Evolutionary conservation across 2,797 vertebrate species (phyloP), one percentile per base, ranked within the genome.

Genomic region (Neomorphus geoffroyi): DNA sequence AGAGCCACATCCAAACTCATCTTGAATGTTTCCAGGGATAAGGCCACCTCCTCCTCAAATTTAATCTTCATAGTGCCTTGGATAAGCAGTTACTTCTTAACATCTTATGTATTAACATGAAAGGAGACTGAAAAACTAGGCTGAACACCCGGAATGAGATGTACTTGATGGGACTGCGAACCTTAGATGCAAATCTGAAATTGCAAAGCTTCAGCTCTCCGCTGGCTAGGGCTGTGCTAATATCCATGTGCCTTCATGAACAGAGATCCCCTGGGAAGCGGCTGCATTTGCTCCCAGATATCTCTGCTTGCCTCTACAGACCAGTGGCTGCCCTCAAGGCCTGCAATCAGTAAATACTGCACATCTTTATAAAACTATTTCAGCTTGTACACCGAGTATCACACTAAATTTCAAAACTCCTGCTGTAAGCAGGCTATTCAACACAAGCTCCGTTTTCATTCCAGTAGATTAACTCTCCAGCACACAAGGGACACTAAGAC

Each of bases 401-500:
- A 24, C 27, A 32, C 35, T 79, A 41, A 22, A 88, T 75, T 86
- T 70, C 70, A 57, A 27, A 93, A 81, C 35, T 26, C 75, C 26
- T 79, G 66, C 73, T 88, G 43, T 57, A 88, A 91, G 77, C 62
- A 80, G 56, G 17, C 58, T 86, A 45, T 24, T 75, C 69, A 79
- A 90, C 10, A 23, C 51, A 88, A 58, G 48, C 48, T 61, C 77
- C 80, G 82, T 10, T 93, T 95, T 97, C 35, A 66, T 92, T 94
- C 86, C 86, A 89, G 72, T 69, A 93, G 79, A 87, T 91, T 93
- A 95, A 93, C 79, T 81, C 80, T 69, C 78, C 43, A 77, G 45
- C 83, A 80, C 77, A 75, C 79, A n/a, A 65, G 56, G 72, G 69
- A 92, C 39, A 62, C 62, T 91, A 75, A 90, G 48, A 88, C 41